Evolutionary conservation across 30 jellyfish, hydroid and myxozoan genomes (phyloP), one percentile per base, ranked within the genome.

Genomic region (Aurelia coerulea): DNA sequence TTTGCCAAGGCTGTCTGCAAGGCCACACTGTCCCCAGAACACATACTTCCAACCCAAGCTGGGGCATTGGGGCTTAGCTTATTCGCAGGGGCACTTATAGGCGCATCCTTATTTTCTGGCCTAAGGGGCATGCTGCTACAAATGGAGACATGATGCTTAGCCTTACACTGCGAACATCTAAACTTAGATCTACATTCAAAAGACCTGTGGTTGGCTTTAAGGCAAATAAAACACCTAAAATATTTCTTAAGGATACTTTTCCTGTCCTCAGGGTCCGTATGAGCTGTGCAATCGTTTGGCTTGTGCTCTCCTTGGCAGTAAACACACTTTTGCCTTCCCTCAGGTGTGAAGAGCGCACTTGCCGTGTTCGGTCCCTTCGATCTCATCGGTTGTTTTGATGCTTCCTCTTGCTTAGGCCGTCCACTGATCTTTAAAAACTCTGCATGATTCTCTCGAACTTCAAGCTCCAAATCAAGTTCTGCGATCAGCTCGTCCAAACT

Each of bases 31-130:
- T n/a, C n/a, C n/a, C n/a, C n/a, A n/a, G n/a, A n/a, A n/a, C n/a
- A n/a, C n/a, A n/a, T n/a, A n/a, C n/a, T n/a, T n/a, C n/a, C n/a
- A n/a, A n/a, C n/a, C n/a, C n/a, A n/a, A n/a, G n/a, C n/a, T n/a
- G n/a, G n/a, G n/a, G n/a, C n/a, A n/a, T n/a, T n/a, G n/a, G n/a
- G n/a, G n/a, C n/a, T n/a, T n/a, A n/a, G n/a, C n/a, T n/a, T n/a
- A n/a, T n/a, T n/a, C n/a, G n/a, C n/a, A n/a, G n/a, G n/a, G n/a
- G 31, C 29, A 4, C 19, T 76, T 34, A 8, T 34, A 62, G 69
- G 89, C 62, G 74, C 90, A 62, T 80, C 82, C 84, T 65, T 51
- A 80, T 16, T 68, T 59, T 70, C 73, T 78, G 83, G 88, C 88
- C 52, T 78, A 34, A 23, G 31, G 7, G 73, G 73, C 34, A 13